Base-by-base conservation (phyloP, 1,140 invertebrate species). In the Teleopsis dalmanni region DNA sequence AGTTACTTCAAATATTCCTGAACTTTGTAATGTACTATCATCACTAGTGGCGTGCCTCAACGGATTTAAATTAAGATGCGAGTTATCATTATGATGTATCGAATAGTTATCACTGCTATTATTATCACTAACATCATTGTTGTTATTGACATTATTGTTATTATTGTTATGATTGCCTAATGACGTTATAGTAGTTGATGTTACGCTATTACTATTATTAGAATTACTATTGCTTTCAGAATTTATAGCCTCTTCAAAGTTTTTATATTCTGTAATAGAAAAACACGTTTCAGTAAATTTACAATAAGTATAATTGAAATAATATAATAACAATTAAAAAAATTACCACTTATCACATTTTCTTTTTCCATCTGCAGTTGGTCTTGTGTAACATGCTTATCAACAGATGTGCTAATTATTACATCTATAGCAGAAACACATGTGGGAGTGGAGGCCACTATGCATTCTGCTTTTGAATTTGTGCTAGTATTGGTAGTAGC, bases 1-100 rank as follows among this genome's bases (percentile, higher is more conserved):
- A 0, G 57, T 68, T 4, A 68, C 61, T 48, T 68, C 65, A 14
- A 50, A 68, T 11, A 67, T 56, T 8, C 37, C 25, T 10, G 25
- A 11, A 9, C 11, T 23, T 26, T 27, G 2, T 27, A 35, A 2
- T 22, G 22, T n/a, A 21, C 18, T 14, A 3, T 14, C 14, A 4
- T 29, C 26, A 43, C 31, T 43, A 3, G 25, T 25, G 10, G 18
- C 41, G n/a, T 29, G 19, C n/a, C 3, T 13, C 21, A 29, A 27
- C 7, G 27, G 41, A 3, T n/a, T 16, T 31, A 18, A 19, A 16
- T 29, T 10, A 18, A 31, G 1, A 43, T 43, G 27, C 16, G 27
- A 27, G n/a, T 48, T 48, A 25, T 48, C 18, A 40, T 48, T 40
- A 48, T 48, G 26, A 26, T 40, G 34, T 3, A 36, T 6, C 9